Percentiles rank a stretch among this genome's conserved stretches.
These are phyloP conservation scores for Lepilemur septentrionalis DNA, from an alignment of 2,797 vertebrate species.

Conservation along the genomic window DNA sequence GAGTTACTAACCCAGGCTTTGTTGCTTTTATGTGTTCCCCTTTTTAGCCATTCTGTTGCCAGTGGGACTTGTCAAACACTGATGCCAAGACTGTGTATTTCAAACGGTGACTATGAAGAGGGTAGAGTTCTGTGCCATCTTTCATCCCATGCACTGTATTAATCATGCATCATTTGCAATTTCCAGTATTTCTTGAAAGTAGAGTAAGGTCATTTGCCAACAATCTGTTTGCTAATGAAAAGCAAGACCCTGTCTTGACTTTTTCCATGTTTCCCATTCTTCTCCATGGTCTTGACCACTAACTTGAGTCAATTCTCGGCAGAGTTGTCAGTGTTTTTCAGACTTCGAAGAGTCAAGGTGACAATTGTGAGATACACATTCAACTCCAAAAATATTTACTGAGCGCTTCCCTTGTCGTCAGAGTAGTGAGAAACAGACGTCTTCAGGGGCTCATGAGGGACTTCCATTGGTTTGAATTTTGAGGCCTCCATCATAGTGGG, in stretches of 20 bases:
- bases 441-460: neutral
- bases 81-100: neutral
- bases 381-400: neutral
- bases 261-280: neutral
- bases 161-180: too few relatives aligned
- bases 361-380: neutral
- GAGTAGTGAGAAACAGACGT: neutral
- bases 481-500: too few relatives aligned
- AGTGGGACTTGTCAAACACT: neutral
- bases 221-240: too few relatives aligned
- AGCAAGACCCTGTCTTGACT: neutral
- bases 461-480: neutral
- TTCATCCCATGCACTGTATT: neutral
- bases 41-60: neutral
- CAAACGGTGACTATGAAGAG: neutral
- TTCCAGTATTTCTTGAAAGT: neutral
- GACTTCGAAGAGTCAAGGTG: neutral
- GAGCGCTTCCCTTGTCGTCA: neutral
- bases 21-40: rapidly evolving
- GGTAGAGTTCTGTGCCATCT: neutral
- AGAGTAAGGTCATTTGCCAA: neutral
- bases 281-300: neutral
- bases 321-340: neutral
- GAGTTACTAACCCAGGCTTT: neutral
- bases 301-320: neutral